Evolutionary conservation across 2,888 invertebrate species (phyloP).

Genomic region (Sipha maydis): DNA sequence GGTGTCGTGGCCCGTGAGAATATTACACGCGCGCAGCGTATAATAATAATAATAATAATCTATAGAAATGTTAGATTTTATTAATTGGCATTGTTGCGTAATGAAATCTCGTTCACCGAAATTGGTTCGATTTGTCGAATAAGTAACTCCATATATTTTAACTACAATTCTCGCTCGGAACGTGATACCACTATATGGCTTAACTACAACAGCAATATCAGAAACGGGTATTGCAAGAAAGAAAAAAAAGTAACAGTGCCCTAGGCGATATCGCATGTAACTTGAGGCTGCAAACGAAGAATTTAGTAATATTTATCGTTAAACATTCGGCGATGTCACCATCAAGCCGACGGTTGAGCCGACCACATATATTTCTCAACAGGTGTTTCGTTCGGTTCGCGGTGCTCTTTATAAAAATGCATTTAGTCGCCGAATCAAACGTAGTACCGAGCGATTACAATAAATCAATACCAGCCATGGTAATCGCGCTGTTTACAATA

Average conservation of each 20-base stretch:
- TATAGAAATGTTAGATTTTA: background rate
- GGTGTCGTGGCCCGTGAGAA: background rate
- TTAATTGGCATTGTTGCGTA: conserved; percentile 22
- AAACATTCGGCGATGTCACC: conserved; percentile 10
- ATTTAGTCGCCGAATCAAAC: background rate
- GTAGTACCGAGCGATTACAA: background rate
- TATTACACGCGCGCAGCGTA: background rate
- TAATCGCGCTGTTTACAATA: background rate
- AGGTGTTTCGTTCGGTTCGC: background rate
- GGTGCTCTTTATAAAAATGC: background rate
- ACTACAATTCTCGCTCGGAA: conserved; percentile 7
- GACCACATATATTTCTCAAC: background rate
- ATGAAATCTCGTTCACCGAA: conserved; percentile 41
- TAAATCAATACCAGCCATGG: background rate
- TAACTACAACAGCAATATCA: background rate
- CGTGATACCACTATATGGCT: background rate
- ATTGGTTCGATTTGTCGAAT: conserved; percentile 33
- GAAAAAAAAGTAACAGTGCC: background rate
- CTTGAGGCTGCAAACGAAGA: background rate
- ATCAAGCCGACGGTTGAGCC: background rate
- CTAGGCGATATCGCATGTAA: background rate
- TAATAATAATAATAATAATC: background rate
- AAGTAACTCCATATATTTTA: conserved; percentile 36
- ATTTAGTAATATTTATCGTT: background rate
- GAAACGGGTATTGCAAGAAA: conserved; percentile 40